Base-by-base conservation (phyloP, 2,113 vertebrate species). In the Sciurus niger region DNA sequence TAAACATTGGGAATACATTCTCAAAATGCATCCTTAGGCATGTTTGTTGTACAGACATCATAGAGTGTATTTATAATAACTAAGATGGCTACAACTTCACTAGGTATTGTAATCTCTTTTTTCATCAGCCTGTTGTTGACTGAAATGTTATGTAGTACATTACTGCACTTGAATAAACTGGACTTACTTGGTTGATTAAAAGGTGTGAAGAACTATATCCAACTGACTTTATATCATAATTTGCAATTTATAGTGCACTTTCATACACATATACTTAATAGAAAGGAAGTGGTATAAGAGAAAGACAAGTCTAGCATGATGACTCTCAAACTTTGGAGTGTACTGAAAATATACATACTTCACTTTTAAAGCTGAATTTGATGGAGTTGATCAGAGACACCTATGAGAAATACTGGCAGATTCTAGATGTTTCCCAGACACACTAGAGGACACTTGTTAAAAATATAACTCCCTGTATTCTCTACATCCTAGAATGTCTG, bases 141-240 rank as follows among this genome's bases (percentile, higher is more conserved):
- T 25, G 37, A 77, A 77, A 55, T 43, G 20, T 58, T 48, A 60
- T 72, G n/a, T 40, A 11, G 55, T 25, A 30, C 13, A 43, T 77
- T 30, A 14, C 12, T 89, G 43, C 37, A 32, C 13, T 63, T 73
- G 20, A 48, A 30, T 80, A 77, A 37, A 24, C 22, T 67, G n/a
- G n/a, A 6, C 55, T 86, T 94, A 37, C 55, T 86, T 94, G 34
- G 8, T 88, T 82, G 83, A 58, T 28, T 37, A 51, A 82, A 95
- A 51, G 18, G 9, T 40, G 43, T 77, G 70, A 55, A 67, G 91
- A 84, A 73, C 65, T 58, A 58, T 51, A 48, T 18, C 51, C 46
- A 70, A 6, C 40, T 53, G 37, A 89, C n/a, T 92, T 51, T 43
- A 11, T 46, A 46, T 60, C n/a, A 18, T 60, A 46, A 58, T 85